A percentile compares a stretch with the other conserved stretches of the same genome.
Conservation (phyloP, 2,888 invertebrate genomes). For the Lochmaea crataegi region DNA sequence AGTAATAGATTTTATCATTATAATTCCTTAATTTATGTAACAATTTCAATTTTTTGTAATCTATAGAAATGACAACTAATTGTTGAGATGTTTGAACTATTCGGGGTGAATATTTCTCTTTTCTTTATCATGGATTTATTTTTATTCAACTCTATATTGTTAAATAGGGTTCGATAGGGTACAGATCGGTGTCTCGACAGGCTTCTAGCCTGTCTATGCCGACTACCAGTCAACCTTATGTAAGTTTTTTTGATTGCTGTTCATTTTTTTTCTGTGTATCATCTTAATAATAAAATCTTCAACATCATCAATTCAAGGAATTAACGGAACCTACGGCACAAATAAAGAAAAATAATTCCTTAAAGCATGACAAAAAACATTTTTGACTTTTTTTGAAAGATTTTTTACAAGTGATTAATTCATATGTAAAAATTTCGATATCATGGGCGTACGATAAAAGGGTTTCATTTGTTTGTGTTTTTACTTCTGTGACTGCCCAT, state of each 20-base stretch:
- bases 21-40: neutral
- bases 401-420: too few relatives aligned
- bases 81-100: neutral
- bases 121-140: neutral
- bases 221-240: constrained; percentile 38
- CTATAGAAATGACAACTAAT: neutral
- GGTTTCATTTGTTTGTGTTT: too few relatives aligned
- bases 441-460: too few relatives aligned
- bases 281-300: neutral
- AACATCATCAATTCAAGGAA: neutral
- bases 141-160: constrained; percentile 18
- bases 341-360: too few relatives aligned
- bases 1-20: too few relatives aligned
- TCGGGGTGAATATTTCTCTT: neutral
- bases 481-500: too few relatives aligned
- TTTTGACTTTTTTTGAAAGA: too few relatives aligned
- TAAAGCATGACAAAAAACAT: too few relatives aligned
- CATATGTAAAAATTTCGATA: too few relatives aligned
- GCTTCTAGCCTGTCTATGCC: constrained; percentile 45
- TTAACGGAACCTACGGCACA: neutral
- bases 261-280: neutral
- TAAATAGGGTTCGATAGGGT: constrained; percentile 42
- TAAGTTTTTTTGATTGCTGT: constrained; percentile 30
- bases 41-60: neutral
- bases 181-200: constrained; percentile 44